A percentile compares a stretch with the other conserved stretches of the same genome.
Conservation (phyloP, 1,140 invertebrate genomes). For the Melitaea cinxia region DNA sequence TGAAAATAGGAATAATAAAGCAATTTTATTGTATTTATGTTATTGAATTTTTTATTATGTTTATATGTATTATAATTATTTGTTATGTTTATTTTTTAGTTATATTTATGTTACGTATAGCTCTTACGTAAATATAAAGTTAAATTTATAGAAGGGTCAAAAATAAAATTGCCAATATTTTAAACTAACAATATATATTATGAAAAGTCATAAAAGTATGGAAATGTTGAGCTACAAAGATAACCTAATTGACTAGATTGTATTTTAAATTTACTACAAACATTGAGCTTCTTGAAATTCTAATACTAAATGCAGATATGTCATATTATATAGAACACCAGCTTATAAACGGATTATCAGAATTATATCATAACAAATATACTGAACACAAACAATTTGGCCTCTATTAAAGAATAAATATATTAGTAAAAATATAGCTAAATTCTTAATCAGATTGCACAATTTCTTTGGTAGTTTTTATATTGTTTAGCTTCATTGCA, state of each 20-base stretch:
- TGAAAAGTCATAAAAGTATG: slow-evolving; percentile 65
- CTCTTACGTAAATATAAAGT: too few species aligned
- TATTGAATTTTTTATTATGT: too few species aligned
- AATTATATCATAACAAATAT: background rate
- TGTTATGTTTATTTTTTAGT: too few species aligned
- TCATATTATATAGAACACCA: background rate
- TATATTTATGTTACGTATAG: too few species aligned
- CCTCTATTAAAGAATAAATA: background rate
- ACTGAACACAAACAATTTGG: background rate
- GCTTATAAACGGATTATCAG: background rate
- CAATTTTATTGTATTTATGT: too few species aligned
- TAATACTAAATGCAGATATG: slow-evolving; percentile 13
- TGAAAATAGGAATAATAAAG: too few species aligned
- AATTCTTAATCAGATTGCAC: background rate
- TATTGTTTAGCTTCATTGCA: too few species aligned
- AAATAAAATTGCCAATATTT: slow-evolving; percentile 3
- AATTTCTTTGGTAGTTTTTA: background rate
- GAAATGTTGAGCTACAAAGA: slow-evolving; percentile 36
- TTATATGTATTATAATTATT: too few species aligned
- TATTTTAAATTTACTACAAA: slow-evolving; percentile 30
- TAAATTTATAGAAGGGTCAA: background rate
- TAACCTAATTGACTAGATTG: slow-evolving; percentile 61
- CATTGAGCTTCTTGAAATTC: slow-evolving; percentile 14
- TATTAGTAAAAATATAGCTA: background rate
- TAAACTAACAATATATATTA: slow-evolving; percentile 57